Evolutionary conservation across 2,888 invertebrate species (phyloP).

Genomic region (Ormyrus pomaceus): DNA sequence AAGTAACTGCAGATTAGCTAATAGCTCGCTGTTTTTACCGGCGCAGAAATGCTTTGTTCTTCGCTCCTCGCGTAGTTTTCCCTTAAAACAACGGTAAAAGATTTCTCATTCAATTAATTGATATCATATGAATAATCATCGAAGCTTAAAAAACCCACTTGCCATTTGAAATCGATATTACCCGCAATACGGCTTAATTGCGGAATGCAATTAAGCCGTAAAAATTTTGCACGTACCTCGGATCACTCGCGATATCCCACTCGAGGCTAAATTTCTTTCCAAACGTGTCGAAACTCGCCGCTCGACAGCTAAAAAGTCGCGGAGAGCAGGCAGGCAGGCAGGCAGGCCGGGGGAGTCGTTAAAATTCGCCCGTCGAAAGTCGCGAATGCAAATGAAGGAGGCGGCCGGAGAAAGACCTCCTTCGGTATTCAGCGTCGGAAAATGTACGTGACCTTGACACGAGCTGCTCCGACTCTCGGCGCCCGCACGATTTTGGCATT

Average conservation of each 20-base stretch:
- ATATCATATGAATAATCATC: too few relatives aligned
- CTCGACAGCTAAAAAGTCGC: neutral
- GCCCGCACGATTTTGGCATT: constrained; percentile 45
- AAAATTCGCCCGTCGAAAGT: constrained; percentile 59
- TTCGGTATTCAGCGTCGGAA: constrained; percentile 66
- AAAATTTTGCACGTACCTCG: too few relatives aligned
- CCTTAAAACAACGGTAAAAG: too few relatives aligned
- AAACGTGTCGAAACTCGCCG: neutral
- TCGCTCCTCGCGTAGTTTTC: too few relatives aligned
- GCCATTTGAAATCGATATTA: neutral
- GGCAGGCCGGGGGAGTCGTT: neutral
- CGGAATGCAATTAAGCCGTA: too few relatives aligned
- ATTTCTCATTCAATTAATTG: too few relatives aligned
- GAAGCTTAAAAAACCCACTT: too few relatives aligned
- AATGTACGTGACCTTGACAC: constrained; percentile 70
- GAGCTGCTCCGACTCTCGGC: constrained; percentile 7
- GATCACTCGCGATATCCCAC: neutral
- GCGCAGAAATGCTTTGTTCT: too few relatives aligned
- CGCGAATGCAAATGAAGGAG: constrained; percentile 53
- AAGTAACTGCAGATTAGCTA: neutral
- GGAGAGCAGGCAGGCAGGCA: too few relatives aligned
- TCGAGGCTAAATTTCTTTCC: constrained; percentile 9
- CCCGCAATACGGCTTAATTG: neutral
- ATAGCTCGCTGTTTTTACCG: too few relatives aligned
- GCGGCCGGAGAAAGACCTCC: constrained; percentile 21